These are phyloP conservation scores for Himalopsyche tibetana DNA, from an alignment of 2,888 invertebrate species.

Conservation along the genomic window DNA sequence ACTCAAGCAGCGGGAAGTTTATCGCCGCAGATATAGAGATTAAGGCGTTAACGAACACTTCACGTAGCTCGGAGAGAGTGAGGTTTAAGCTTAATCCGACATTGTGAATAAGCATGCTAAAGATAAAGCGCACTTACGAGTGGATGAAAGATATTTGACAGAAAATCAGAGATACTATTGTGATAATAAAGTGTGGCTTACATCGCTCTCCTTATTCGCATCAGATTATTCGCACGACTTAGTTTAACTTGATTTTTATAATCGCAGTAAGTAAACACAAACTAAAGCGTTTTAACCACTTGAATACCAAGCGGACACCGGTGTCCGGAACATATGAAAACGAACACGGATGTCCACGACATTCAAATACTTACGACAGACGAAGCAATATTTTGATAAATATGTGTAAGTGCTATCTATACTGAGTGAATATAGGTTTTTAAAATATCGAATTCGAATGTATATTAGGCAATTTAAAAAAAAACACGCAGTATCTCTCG, in stretches of 20 bases:
- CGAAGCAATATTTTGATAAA: no score
- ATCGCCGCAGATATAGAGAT: constrained; percentile 63
- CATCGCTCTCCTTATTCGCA: neutral
- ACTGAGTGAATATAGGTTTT: no score
- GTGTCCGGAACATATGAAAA: no score
- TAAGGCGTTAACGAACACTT: constrained; percentile 55
- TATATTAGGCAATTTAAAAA: no score
- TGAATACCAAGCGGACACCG: no score
- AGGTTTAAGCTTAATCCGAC: constrained; percentile 22
- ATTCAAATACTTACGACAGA: no score
- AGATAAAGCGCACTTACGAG: constrained; percentile 15
- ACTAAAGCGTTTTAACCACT: no score
- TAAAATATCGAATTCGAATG: no score
- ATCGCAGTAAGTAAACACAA: no score
- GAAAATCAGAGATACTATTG: constrained; percentile 26
- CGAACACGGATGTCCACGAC: no score
- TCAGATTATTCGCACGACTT: neutral
- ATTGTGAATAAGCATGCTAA: constrained; percentile 42
- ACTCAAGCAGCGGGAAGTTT: constrained; percentile 61
- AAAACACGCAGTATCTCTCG: no score
- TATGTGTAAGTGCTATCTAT: no score
- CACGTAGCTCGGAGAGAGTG: constrained; percentile 45
- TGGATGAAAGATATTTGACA: constrained; percentile 24
- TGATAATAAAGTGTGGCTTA: neutral
- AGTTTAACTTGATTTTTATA: neutral